Evolutionary conservation across 2,888 invertebrate species (phyloP).

Genomic region (Gymnoscelis rufifasciata): DNA sequence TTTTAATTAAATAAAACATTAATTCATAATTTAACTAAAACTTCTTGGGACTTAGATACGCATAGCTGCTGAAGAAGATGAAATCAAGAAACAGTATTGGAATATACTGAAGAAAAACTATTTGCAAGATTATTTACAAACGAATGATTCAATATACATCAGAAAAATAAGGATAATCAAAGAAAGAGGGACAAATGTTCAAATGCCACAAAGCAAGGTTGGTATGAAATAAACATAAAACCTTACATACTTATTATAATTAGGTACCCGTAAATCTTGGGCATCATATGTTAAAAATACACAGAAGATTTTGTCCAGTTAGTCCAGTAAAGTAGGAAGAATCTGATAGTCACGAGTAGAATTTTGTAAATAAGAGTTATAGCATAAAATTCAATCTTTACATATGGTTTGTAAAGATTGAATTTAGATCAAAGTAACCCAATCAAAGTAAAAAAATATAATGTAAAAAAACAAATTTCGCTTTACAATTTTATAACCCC

Average conservation of each 20-base stretch:
- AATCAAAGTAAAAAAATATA: too few species aligned
- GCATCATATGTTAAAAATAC: too few species aligned
- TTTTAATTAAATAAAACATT: background rate
- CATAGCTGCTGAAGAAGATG: slow-evolving; percentile 67
- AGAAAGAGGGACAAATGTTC: slow-evolving; percentile 66
- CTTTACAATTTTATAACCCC: too few species aligned
- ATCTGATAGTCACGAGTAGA: too few species aligned
- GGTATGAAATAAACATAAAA: background rate
- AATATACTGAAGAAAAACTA: slow-evolving; percentile 63
- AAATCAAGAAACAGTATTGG: slow-evolving; percentile 71
- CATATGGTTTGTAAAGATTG: too few species aligned
- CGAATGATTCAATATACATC: slow-evolving; percentile 44
- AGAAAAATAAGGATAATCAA: slow-evolving; percentile 65
- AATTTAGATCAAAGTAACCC: too few species aligned
- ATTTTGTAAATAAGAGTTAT: too few species aligned
- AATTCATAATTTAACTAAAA: background rate
- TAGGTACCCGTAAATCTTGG: too few species aligned
- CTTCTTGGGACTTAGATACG: slow-evolving; percentile 42
- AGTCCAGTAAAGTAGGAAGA: too few species aligned
- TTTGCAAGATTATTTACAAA: slow-evolving; percentile 37
- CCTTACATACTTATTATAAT: background rate
- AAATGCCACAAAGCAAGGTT: slow-evolving; percentile 72
- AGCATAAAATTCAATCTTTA: too few species aligned
- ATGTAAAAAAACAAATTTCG: too few species aligned
- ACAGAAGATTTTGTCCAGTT: too few species aligned